These are phyloP conservation scores for Hippocampus guttulatus DNA, from an alignment of 2,113 vertebrate genomes.

Conservation along the genomic window DNA sequence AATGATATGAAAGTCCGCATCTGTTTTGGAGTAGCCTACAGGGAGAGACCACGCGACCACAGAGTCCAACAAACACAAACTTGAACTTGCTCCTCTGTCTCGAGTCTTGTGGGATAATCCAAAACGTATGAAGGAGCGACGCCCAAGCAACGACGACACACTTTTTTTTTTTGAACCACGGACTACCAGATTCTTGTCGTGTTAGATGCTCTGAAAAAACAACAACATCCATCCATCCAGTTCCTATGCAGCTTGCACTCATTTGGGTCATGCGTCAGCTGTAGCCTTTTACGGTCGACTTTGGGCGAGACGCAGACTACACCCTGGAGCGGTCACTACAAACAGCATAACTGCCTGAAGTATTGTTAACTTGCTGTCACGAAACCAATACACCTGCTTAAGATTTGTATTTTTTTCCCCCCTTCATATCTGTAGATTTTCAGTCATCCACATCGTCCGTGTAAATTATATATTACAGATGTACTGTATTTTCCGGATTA, in stretches of 20 bases:
- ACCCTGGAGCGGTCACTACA: not conserved
- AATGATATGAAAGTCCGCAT: constrained; percentile 6
- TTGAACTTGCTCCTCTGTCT: not conserved
- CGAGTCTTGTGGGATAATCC: not conserved
- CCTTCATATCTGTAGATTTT: no score
- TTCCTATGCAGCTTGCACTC: not conserved
- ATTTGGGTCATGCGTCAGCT: not conserved
- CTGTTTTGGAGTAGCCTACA: constrained; percentile 24
- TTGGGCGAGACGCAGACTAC: not conserved
- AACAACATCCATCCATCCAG: not conserved
- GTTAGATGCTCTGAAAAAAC: not conserved
- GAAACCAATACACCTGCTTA: no score
- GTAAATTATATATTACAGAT: no score
- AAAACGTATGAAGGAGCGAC: not conserved
- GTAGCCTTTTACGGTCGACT: not conserved
- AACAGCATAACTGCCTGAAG: no score
- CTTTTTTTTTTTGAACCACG: not conserved
- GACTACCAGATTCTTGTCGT: not conserved
- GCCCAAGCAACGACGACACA: not conserved
- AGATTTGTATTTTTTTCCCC: no score
- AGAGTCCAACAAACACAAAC: not conserved
- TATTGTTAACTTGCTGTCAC: no score
- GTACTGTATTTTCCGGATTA: no score
- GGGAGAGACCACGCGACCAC: not conserved
- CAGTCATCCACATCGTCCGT: no score